Evolutionary conservation across 2,113 vertebrate species (phyloP), one percentile per base, ranked within the genome.

Genomic region (Rostratula benghalensis): DNA sequence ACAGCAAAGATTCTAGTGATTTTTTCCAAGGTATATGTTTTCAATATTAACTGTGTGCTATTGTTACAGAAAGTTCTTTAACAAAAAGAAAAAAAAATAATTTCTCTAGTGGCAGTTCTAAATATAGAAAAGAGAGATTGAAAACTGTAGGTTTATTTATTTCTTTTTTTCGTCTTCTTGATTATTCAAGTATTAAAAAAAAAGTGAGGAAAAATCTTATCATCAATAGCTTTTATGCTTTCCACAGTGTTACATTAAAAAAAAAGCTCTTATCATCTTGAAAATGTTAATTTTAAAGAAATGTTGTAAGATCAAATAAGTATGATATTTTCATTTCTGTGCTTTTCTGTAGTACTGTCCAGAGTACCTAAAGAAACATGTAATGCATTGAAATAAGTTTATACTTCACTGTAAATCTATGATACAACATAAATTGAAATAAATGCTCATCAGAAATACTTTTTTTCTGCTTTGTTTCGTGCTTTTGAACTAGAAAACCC

Each of bases 61-160:
- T 35, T 61, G 7, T 15, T 16, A 37, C 11, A 9, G 45, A 56
- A 82, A 45, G 2, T 48, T 41, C 12, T 54, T 65, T 67, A 64
- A 86, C 6, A 24, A 69, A 35, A 76, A 71, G 3, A 13, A 63
- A 48, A 45, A 83, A 50, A 51, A 90, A 45, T 87, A 6, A 91
- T 81, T 88, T 57, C 60, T 84, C 27, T 22, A 85, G n/a, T 48
- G 54, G 87, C 65, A 90, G 63, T 84, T 96, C 61, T 80, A 95
- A 96, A 67, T 24, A 54, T 28, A 92, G 75, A 94, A 93, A 94
- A 85, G 39, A 83, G 93, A 89, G 65, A 57, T 28, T 94, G 70
- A 93, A 96, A 75, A 75, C 39, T 88, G 18, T 11, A 68, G 60
- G 33, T 60, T 90, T 94, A 67, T 70, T 95, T 56, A 17, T 51